A percentile compares a stretch with the other conserved stretches of the same genome.
These are phyloP conservation scores for Tenebrio molitor DNA, from an alignment of 1,140 invertebrate species.

Conservation along the genomic window DNA sequence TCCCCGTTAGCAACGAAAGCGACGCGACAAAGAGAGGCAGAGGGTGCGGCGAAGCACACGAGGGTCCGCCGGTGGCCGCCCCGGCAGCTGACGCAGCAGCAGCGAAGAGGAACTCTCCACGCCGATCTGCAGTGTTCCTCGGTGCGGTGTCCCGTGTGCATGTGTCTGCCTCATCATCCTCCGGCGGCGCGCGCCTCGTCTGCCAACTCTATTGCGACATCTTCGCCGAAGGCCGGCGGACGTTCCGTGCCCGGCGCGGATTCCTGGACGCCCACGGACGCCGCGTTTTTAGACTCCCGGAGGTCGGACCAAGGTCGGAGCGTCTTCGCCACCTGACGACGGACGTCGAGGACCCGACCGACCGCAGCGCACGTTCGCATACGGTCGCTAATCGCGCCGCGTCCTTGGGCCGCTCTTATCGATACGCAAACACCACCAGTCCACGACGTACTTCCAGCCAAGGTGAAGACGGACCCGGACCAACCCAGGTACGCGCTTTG, in stretches of 20 bases:
- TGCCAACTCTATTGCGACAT: conserved; percentile 31
- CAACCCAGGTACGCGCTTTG: neutral
- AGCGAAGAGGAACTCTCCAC: conserved; percentile 38
- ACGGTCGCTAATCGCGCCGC: conserved; percentile 24
- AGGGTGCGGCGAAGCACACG: conserved; percentile 27
- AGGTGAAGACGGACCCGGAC: neutral
- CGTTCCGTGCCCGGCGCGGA: neutral
- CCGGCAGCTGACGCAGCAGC: conserved; percentile 47
- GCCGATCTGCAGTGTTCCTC: conserved; percentile 37
- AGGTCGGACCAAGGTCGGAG: conserved; percentile 7
- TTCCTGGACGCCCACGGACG: neutral
- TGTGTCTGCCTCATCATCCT: conserved; percentile 21
- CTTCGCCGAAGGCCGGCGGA: conserved; percentile 10
- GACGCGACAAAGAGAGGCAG: conserved; percentile 38
- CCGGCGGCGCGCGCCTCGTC: conserved; percentile 7
- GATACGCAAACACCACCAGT: conserved; percentile 18
- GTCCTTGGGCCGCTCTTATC: conserved; percentile 24
- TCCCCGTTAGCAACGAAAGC: conserved; percentile 10
- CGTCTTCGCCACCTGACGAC: neutral
- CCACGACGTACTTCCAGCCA: conserved; percentile 4
- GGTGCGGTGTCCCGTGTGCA: conserved; percentile 18
- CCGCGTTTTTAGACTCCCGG: neutral
- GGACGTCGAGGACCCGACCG: neutral
- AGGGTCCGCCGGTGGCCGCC: conserved; percentile 36
- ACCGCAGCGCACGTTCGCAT: conserved; percentile 1